phyloP scores from a whole-genome alignment of 2,888 invertebrate genomes.

The Portevinia maculata region DNA sequence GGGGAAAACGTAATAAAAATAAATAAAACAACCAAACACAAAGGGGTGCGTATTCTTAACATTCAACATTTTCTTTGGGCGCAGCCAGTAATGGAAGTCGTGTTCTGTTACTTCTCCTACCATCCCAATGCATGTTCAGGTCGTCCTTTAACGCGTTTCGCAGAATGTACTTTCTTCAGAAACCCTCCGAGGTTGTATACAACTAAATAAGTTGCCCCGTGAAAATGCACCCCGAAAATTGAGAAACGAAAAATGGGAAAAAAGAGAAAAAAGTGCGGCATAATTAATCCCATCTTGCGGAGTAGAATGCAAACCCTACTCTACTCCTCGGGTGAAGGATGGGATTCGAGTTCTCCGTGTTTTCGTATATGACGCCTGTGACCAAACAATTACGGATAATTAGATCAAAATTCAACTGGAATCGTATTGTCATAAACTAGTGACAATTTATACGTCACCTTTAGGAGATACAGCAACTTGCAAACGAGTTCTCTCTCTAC shows the following conservation, averaged over 20 bases:
- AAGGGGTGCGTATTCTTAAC: constrained; percentile 44
- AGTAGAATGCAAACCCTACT: constrained; percentile 12
- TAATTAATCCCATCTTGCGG: constrained; percentile 42
- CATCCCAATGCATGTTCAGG: constrained; percentile 27
- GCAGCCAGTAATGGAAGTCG: constrained; percentile 11
- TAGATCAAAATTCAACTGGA: constrained; percentile 53
- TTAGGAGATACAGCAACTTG: constrained; percentile 57
- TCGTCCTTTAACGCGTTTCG: constrained; percentile 9
- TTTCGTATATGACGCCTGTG: constrained; percentile 6
- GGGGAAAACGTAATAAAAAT: background rate
- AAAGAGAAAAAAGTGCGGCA: constrained; percentile 42
- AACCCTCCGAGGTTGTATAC: constrained; percentile 28
- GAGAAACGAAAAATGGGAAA: constrained; percentile 12
- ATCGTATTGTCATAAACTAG: constrained; percentile 68
- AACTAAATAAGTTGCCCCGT: constrained; percentile 9
- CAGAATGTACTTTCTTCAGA: constrained; percentile 8
- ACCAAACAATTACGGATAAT: constrained; percentile 60
- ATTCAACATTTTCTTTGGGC: constrained; percentile 43
- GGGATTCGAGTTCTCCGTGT: background rate
- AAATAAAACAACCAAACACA: constrained; percentile 8
- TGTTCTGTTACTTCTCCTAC: background rate
- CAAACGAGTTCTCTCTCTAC: constrained; percentile 60
- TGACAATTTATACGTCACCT: constrained; percentile 69
- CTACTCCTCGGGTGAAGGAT: constrained; percentile 17
- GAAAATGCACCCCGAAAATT: constrained; percentile 15